These are phyloP conservation scores for Odontothrips loti DNA, from an alignment of 2,888 invertebrate species.

Conservation along the genomic window DNA sequence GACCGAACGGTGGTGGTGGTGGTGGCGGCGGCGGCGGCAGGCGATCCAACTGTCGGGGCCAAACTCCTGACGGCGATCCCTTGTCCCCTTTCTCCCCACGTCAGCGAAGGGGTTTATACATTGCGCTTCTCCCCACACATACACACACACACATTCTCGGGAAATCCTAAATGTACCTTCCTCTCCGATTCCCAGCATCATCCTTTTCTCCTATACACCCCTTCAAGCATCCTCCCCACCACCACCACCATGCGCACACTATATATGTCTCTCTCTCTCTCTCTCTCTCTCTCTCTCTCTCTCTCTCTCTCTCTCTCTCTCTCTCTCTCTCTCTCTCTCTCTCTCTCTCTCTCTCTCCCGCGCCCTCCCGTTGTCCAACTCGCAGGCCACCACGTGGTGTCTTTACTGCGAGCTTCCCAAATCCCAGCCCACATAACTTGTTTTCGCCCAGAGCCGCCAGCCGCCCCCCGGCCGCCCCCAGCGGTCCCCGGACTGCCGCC, in stretches of 20 bases:
- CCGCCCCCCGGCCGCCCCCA: not conserved
- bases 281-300: not conserved
- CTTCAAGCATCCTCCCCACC: too few relatives aligned
- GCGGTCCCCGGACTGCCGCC: too few relatives aligned
- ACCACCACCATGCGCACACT: not conserved
- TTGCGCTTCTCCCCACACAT: not conserved
- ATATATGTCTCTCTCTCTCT: not conserved
- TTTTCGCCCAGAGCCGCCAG: not conserved
- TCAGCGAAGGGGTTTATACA: slow-evolving; percentile 3
- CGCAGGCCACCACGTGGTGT: not conserved
- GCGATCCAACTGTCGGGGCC: not conserved
- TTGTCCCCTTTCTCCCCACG: slow-evolving; percentile 6
- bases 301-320: not conserved
- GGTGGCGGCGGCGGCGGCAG: not conserved
- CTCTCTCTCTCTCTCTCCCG: not conserved
- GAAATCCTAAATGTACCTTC: too few relatives aligned
- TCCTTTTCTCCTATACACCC: too few relatives aligned
- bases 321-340: not conserved
- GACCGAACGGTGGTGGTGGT: not conserved
- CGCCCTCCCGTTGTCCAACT: not conserved
- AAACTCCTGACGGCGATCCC: slow-evolving; percentile 12
- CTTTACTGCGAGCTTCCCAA: slow-evolving; percentile 15
- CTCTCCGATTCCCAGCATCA: too few relatives aligned
- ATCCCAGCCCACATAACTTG: slow-evolving; percentile 3
- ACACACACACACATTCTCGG: not conserved